Evolutionary conservation across 2,888 invertebrate species (phyloP).

Genomic region (Chymomyza amoena): DNA sequence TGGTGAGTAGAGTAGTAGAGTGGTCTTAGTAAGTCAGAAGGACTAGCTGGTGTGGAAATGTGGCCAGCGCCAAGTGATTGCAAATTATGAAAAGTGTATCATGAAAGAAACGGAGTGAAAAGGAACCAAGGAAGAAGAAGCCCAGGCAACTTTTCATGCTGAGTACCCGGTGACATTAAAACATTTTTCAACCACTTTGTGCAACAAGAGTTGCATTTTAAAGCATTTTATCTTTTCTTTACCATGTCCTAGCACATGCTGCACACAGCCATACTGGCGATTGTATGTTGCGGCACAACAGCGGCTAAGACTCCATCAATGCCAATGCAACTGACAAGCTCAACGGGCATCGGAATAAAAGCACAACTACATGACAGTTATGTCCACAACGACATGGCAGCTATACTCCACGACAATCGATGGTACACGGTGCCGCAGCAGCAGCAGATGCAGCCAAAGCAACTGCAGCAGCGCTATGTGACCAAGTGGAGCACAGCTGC

Average conservation of each 20-base stretch:
- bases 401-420: slow-evolving; percentile 58
- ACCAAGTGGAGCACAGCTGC: slow-evolving; percentile 8
- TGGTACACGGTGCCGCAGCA: slow-evolving; percentile 40
- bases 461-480: slow-evolving; percentile 43
- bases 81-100: slow-evolving; percentile 5
- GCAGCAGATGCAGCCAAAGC: slow-evolving; percentile 27
- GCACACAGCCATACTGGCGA: slow-evolving; percentile 54
- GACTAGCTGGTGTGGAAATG: slow-evolving; percentile 8
- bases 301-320: slow-evolving; percentile 40
- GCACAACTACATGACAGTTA: slow-evolving; percentile 47
- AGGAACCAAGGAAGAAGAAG: neutral
- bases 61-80: neutral
- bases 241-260: slow-evolving; percentile 53
- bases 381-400: slow-evolving; percentile 53
- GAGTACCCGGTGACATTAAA: neutral
- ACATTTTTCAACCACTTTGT: slow-evolving; percentile 22
- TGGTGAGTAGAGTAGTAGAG: slow-evolving; percentile 49
- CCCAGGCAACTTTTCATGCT: slow-evolving; percentile 3
- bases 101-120: neutral
- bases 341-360: slow-evolving; percentile 26
- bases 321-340: slow-evolving; percentile 16
- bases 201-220: slow-evolving; percentile 21
- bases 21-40: neutral
- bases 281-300: slow-evolving; percentile 52
- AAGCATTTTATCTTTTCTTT: slow-evolving; percentile 30